A percentile compares a stretch with the other conserved stretches of the same genome.
These are phyloP conservation scores for Neolamprologus fasciatus DNA, from an alignment of 2,113 vertebrate genomes.

Conservation along the genomic window DNA sequence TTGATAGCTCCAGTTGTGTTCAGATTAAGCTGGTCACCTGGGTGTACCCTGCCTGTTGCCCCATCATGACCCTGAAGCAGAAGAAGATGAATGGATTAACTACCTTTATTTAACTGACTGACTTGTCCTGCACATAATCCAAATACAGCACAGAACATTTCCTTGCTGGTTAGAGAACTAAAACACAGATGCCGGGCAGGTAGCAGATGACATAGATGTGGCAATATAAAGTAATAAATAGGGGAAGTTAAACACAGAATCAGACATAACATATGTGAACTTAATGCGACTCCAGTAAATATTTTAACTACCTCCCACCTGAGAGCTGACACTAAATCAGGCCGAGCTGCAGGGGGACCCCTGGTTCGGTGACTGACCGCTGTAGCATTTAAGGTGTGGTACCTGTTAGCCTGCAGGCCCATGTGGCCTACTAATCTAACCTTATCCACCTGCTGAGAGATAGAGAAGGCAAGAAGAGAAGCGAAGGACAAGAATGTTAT, in stretches of 20 bases:
- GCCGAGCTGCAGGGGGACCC: conserved; percentile 16
- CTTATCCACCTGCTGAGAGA: conserved; percentile 52
- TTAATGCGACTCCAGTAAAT: not conserved
- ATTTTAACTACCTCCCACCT: not conserved
- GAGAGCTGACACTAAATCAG: conserved; percentile 3
- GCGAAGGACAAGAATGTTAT: conserved; percentile 36
- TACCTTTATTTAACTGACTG: not conserved
- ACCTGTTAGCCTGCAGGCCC: conserved; percentile 36
- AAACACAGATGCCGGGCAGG: not conserved
- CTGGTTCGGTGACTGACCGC: conserved; percentile 46
- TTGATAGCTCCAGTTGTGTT: not conserved
- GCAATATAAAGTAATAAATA: not conserved
- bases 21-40: not conserved
- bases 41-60: not conserved
- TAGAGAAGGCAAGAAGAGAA: not conserved
- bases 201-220: not conserved
- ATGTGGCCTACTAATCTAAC: conserved; percentile 53
- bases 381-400: conserved; percentile 59
- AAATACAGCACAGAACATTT: not conserved
- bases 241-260: not conserved
- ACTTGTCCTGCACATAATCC: not conserved
- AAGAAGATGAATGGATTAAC: not conserved
- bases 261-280: not conserved
- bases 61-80: not conserved
- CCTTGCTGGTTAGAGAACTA: not conserved